Evolutionary conservation across 2,797 vertebrate genomes (phyloP), one percentile per base, ranked within the genome.

Genomic region (Erithacus rubecula): DNA sequence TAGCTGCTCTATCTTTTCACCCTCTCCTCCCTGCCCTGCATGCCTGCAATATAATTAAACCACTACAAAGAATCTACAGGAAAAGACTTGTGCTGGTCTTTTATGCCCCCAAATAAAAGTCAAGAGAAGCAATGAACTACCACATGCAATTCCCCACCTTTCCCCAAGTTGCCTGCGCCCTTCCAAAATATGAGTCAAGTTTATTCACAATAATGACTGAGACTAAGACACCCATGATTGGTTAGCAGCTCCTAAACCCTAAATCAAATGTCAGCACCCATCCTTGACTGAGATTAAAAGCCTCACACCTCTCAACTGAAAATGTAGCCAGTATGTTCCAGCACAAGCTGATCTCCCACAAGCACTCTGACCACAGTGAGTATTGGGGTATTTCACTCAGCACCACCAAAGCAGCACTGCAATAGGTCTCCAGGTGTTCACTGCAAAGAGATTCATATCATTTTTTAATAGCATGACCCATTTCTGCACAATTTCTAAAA

Each of bases 31-130:
- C 58, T 1, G 0, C 74, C 85, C 89, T 52, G 32, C 64, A 89
- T 53, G 76, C 55, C 87, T 83, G n/a, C 76, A 87, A 34, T 47
- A 47, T 53, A 96, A 95, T 90, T 69, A 95, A 95, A 93, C 76
- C 93, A 93, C 89, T 75, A 94, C 77, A 94, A 92, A 95, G 92
- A 91, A 71, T 17, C 52, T 29, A 87, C 72, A 90, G 59, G 85
- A 29, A 96, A 90, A 64, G 74, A 93, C 87, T 70, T 90, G 70
- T 32, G 32, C 34, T 53, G 49, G 3, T 53, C 71, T 81, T 63
- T 32, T 17, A 34, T 2, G 32, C 39, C 64, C 20, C 5, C 36
- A 67, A 86, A 95, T 44, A 64, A 37, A 88, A 85, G 30, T 12
- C 59, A 71, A 71, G 36, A 83, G 89, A 80, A 83, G 69, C 79